Conservation (phyloP, 2,113 vertebrate species). For the Sphyrna mokarran region DNA sequence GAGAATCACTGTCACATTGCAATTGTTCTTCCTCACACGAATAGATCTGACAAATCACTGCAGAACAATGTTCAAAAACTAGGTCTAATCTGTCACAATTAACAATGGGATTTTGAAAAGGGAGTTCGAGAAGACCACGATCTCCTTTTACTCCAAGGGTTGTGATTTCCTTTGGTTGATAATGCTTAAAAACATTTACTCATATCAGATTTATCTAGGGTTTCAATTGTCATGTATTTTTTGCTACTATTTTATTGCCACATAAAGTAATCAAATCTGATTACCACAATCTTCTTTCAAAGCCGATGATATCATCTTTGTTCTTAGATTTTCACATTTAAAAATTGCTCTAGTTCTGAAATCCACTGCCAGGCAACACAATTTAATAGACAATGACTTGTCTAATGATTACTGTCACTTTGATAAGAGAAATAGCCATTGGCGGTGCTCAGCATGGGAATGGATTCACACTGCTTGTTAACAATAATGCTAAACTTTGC, state of each 20-base stretch:
- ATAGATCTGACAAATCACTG: neutral
- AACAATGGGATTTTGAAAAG: neutral
- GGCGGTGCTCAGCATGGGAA: neutral
- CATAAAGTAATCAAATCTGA: neutral
- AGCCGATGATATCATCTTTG: neutral
- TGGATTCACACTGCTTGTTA: neutral
- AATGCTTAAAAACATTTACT: neutral
- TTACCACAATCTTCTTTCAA: neutral
- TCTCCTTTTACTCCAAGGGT: neutral
- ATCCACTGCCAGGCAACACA: neutral
- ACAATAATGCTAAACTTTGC: slow-evolving; percentile 5
- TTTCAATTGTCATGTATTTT: neutral
- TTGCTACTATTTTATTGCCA: neutral
- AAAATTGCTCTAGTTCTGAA: neutral
- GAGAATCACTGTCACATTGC: neutral
- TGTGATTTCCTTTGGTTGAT: neutral
- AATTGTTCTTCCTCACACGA: neutral
- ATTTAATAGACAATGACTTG: slow-evolving; percentile 6
- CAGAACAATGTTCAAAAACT: neutral
- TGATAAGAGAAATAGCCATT: neutral
- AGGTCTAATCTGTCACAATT: neutral
- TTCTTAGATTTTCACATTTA: neutral
- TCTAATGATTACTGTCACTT: slow-evolving; percentile 20
- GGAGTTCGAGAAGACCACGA: neutral
- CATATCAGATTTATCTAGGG: neutral